A percentile compares a stretch with the other conserved stretches of the same genome.
phyloP scores from a whole-genome alignment of 1,140 invertebrate species.

The Philotrypesis tridentata region DNA sequence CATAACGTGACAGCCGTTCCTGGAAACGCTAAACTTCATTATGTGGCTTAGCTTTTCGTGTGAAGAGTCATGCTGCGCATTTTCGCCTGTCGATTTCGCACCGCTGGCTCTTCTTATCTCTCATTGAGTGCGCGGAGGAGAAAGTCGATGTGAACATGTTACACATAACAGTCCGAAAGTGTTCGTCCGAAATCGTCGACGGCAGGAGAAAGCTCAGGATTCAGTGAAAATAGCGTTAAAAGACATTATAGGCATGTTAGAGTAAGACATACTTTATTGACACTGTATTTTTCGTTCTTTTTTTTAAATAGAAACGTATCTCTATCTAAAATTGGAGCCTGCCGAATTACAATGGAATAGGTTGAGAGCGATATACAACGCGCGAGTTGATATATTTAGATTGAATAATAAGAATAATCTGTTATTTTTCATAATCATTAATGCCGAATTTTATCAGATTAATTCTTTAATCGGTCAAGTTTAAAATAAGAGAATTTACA shows the following conservation, averaged over 20 bases:
- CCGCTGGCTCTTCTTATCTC: not conserved
- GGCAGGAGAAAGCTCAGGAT: not conserved
- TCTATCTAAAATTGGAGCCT: not conserved
- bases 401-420: not conserved
- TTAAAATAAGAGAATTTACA: not conserved
- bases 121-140: not conserved
- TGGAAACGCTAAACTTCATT: not conserved
- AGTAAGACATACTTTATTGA: conserved; percentile 5
- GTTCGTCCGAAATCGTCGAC: not conserved
- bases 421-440: no score
- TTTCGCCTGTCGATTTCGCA: not conserved
- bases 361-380: not conserved
- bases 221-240: not conserved
- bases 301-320: not conserved
- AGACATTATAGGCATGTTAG: not conserved
- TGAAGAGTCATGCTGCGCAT: not conserved
- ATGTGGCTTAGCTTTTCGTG: not conserved
- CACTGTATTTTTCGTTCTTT: not conserved
- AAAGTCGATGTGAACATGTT: not conserved
- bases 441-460: not conserved
- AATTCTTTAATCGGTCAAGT: not conserved
- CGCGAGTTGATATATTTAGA: no score
- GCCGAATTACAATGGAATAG: conserved; percentile 17
- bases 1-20: not conserved
- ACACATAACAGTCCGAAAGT: no score